Conservation (phyloP, 2,113 vertebrate species). For the Deroptyus accipitrinus region DNA sequence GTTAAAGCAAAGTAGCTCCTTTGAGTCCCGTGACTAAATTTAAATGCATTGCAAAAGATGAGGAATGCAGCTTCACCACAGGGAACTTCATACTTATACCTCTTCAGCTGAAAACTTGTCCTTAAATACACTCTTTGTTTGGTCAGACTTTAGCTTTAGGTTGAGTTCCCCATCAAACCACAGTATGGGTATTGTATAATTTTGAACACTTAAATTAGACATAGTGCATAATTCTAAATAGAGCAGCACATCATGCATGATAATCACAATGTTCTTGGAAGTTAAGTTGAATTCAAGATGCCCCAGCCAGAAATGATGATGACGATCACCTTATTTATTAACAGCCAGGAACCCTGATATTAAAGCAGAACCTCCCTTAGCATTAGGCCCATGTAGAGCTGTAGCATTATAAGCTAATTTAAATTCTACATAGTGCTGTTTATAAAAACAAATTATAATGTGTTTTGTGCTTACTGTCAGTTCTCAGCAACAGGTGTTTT, state of each 20-base stretch:
- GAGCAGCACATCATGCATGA: neutral
- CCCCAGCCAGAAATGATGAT: neutral
- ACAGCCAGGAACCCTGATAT: neutral
- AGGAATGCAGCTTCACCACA: slow-evolving; percentile 36
- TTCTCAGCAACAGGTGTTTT: slow-evolving; percentile 63
- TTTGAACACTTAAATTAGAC: slow-evolving; percentile 58
- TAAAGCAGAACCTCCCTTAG: slow-evolving; percentile 13
- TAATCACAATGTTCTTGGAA: slow-evolving; percentile 41
- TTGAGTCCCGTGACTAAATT: slow-evolving; percentile 7
- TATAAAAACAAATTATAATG: slow-evolving; percentile 62
- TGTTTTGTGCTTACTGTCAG: slow-evolving; percentile 61
- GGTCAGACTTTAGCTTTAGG: slow-evolving; percentile 43
- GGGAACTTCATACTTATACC: neutral
- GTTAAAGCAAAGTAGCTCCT: slow-evolving; percentile 30
- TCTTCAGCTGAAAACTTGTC: slow-evolving; percentile 26
- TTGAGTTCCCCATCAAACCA: slow-evolving; percentile 43
- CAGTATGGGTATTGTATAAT: slow-evolving; percentile 60
- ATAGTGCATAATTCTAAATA: slow-evolving; percentile 38
- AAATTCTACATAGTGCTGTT: slow-evolving; percentile 56
- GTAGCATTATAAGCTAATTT: slow-evolving; percentile 43
- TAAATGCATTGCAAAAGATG: neutral
- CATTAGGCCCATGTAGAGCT: neutral
- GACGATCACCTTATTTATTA: neutral
- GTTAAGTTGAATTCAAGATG: slow-evolving; percentile 25
- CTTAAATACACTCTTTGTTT: slow-evolving; percentile 24